Percentiles rank a stretch among this genome's conserved stretches.
Evolutionary conservation across 1,140 invertebrate species (phyloP).

Genomic region (Euborellia annulipes): DNA sequence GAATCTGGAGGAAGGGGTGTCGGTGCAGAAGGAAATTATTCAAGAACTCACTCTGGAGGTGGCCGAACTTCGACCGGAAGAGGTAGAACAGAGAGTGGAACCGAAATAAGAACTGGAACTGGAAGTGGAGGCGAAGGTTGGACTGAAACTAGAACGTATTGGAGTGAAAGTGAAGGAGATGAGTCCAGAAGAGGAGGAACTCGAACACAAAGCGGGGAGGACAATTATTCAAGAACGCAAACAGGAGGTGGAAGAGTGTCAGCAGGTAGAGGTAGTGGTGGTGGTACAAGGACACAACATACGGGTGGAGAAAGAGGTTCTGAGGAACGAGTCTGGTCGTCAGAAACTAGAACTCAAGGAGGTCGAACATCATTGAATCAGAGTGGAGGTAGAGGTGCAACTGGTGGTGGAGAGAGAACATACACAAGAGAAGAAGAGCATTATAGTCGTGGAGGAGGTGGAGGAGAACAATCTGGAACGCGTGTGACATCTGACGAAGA

Average conservation of each 20-base stretch:
- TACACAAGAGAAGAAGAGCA: not conserved
- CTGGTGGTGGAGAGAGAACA: not conserved
- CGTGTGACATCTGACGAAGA: no score
- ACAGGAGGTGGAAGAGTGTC: not conserved
- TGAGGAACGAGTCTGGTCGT: not conserved
- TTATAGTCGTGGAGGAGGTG: not conserved
- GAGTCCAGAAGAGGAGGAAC: not conserved
- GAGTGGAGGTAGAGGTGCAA: constrained; percentile 11
- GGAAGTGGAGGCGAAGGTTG: no score
- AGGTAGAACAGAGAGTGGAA: no score
- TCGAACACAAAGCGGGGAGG: constrained; percentile 1
- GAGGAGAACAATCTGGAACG: not conserved
- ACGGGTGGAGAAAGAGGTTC: not conserved
- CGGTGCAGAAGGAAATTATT: no score
- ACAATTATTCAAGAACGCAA: no score
- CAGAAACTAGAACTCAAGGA: not conserved
- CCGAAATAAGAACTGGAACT: not conserved
- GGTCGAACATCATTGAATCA: constrained; percentile 1
- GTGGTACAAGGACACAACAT: constrained; percentile 1
- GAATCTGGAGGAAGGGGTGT: no score
- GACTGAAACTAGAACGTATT: no score
- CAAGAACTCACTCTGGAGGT: not conserved
- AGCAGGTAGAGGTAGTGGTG: not conserved
- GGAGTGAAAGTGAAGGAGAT: not conserved
- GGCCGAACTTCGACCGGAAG: not conserved